A percentile compares a stretch with the other conserved stretches of the same genome.
Conservation (phyloP, 2,797 vertebrate species). For the Scarus forsteni region DNA sequence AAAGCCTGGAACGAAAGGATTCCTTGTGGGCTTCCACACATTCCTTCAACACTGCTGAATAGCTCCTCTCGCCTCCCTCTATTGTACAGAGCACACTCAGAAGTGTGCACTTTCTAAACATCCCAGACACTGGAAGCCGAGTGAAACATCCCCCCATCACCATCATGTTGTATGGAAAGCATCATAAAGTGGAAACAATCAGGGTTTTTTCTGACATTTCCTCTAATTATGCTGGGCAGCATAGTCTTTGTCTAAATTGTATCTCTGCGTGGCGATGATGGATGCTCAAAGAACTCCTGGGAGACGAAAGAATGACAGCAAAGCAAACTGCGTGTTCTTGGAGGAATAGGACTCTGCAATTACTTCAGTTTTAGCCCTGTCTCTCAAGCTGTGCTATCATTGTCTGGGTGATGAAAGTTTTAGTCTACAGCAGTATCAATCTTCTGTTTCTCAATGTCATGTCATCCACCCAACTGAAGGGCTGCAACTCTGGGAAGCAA, state of each 20-base stretch:
- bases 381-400: conserved; percentile 14
- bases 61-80: conserved; percentile 63
- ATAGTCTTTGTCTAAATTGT: conserved; percentile 34
- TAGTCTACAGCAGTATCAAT: conserved; percentile 16
- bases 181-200: conserved; percentile 61
- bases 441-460: conserved; percentile 26
- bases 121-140: conserved; percentile 61
- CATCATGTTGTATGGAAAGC: conserved; percentile 36
- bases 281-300: conserved; percentile 32
- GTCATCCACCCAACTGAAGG: conserved; percentile 26
- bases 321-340: conserved; percentile 40
- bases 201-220: conserved; percentile 52
- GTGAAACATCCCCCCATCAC: conserved; percentile 41
- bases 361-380: conserved; percentile 43
- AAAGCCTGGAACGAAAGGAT: conserved; percentile 81
- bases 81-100: conserved; percentile 82
- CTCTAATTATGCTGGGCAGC: conserved; percentile 40
- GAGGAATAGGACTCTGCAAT: conserved; percentile 36
- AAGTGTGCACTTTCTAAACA: conserved; percentile 81
- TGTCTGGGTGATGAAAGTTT: conserved; percentile 28
- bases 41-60: conserved; percentile 79
- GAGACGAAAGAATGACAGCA: conserved; percentile 34
- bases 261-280: conserved; percentile 34
- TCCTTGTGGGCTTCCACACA: conserved; percentile 82
- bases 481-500: conserved; percentile 2